These are phyloP conservation scores for Mycetomoellerius zeteki DNA, from an alignment of 1,140 invertebrate species.

Conservation along the genomic window DNA sequence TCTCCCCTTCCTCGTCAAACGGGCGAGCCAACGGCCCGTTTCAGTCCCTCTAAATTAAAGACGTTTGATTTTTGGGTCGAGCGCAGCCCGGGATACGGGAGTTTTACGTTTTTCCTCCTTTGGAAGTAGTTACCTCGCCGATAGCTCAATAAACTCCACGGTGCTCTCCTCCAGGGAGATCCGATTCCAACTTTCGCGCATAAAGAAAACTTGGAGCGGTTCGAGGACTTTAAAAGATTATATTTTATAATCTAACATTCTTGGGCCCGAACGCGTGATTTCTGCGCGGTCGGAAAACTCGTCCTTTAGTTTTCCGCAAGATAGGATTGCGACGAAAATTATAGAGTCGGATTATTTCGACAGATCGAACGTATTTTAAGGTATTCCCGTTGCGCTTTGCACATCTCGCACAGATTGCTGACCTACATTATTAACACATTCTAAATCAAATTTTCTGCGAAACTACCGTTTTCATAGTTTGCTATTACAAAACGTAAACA, in stretches of 20 bases:
- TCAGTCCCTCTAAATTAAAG: constrained; percentile 55
- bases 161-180: constrained; percentile 33
- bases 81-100: constrained; percentile 34
- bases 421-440: neutral
- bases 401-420: neutral
- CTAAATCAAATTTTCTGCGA: constrained; percentile 1
- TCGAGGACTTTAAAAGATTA: constrained; percentile 54
- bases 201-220: constrained; percentile 56
- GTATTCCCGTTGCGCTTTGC: neutral
- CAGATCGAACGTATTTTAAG: neutral
- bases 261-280: constrained; percentile 1
- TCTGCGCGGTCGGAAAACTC: constrained; percentile 14
- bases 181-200: constrained; percentile 59
- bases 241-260: constrained; percentile 62
- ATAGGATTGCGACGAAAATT: constrained; percentile 15
- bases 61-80: constrained; percentile 58
- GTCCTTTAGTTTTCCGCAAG: neutral
- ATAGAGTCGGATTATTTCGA: neutral
- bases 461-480: neutral
- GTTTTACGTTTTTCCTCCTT: constrained; percentile 59
- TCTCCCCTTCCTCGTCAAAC: neutral
- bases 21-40: constrained; percentile 11
- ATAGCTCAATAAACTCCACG: constrained; percentile 63
- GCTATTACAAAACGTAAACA: constrained; percentile 20
- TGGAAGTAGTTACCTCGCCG: constrained; percentile 52